phyloP scores from a whole-genome alignment of 2,113 vertebrate genomes.

The Coryphaenoides rupestris region DNA sequence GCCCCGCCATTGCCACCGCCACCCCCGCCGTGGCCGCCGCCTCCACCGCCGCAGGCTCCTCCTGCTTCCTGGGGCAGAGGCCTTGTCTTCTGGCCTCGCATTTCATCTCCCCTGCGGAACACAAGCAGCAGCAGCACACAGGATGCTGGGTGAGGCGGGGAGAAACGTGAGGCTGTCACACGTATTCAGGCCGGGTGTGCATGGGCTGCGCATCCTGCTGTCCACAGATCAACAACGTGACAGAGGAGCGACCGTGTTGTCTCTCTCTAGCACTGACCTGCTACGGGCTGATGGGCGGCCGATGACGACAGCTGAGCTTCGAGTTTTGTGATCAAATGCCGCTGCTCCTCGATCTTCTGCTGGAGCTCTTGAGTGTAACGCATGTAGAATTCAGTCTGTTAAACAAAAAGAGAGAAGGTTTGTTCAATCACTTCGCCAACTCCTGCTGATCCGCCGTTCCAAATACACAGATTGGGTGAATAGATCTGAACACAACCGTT shows the following conservation, averaged over 20 bases:
- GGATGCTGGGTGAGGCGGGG: background rate
- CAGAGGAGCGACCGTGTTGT: no score
- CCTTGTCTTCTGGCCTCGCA: slow-evolving; percentile 41
- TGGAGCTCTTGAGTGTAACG: slow-evolving; percentile 83
- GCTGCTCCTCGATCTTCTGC: slow-evolving; percentile 86
- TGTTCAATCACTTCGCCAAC: no score
- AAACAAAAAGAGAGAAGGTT: slow-evolving; percentile 24
- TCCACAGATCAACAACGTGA: no score
- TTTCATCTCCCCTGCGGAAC: slow-evolving; percentile 64
- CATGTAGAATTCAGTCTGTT: slow-evolving; percentile 89
- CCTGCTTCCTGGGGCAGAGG: slow-evolving; percentile 37
- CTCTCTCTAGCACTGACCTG: slow-evolving; percentile 63
- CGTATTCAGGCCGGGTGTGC: no score
- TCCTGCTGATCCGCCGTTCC: no score
- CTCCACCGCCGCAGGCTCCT: slow-evolving; percentile 34
- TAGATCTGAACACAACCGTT: no score
- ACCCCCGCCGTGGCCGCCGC: no score
- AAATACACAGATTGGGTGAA: no score
- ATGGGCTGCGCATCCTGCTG: no score
- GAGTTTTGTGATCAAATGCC: slow-evolving; percentile 80
- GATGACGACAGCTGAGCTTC: slow-evolving; percentile 64
- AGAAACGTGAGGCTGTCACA: no score
- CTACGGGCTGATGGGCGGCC: slow-evolving; percentile 44
- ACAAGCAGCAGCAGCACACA: slow-evolving; percentile 1
- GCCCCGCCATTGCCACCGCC: no score